Base-by-base conservation (phyloP, 2,113 vertebrate genomes). In the Enhydra lutris region DNA sequence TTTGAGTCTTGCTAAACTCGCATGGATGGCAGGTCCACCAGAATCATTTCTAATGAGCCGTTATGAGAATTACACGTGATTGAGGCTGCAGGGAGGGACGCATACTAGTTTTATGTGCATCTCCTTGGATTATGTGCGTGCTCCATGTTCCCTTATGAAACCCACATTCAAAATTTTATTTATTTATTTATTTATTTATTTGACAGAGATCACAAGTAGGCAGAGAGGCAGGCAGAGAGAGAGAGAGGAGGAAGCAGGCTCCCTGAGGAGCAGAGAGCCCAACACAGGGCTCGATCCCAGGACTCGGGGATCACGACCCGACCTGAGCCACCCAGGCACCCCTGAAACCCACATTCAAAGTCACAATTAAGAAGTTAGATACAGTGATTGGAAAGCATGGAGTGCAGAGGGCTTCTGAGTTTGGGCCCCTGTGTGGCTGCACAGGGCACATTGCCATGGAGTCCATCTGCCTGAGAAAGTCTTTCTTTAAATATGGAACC, bases 91-190 rank as follows among this genome's bases (percentile, higher is more conserved):
- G 55, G n/a, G 55, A 95, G 24, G 15, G 36, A 17, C 50, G 20
- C 3, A 4, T 0, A 20, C 14, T 52, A 4, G 3, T 7, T 7
- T 4, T 11, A n/a, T 18, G 3, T 24, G 8, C 34, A 4, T n/a
- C n/a, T 42, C 18, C 14, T 52, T 6, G 13, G 45, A 55, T 42
- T 6, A 42, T 9, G 4, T 21, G 24, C 45, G 2, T 39, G 24
- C 8, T 23, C 15, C 26, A 0, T 10, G 61, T 23, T 80, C 45
- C 18, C 4, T 67, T 80, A 67, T 5, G 47, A 52, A 91, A 80
- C 11, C 6, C 9, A 20, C 10, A 6, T 59, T 26, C 80, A 61
- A 47, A 10, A 45, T 45, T 45, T 45, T 45, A 45, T 8, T 45
- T 45, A 45, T 45, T 45, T 6, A 45, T 7, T 45, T 45, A 45